A percentile compares a stretch with the other conserved stretches of the same genome.
phyloP scores from a whole-genome alignment of 2,888 invertebrate genomes.

The Auanema sp. region DNA sequence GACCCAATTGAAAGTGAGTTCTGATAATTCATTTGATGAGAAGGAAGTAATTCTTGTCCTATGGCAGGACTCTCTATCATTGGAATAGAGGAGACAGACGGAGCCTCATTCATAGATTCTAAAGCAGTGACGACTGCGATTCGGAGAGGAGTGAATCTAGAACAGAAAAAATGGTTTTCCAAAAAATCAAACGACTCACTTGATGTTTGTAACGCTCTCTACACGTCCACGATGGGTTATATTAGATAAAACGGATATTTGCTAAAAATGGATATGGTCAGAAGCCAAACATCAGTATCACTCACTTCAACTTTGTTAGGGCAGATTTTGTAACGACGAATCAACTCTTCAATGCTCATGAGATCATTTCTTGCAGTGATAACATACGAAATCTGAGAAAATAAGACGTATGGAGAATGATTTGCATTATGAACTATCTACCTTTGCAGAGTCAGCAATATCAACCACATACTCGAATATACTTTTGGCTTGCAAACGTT shows the following conservation, averaged over 20 bases:
- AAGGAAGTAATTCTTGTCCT: no score
- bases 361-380: conserved; percentile 12
- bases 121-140: conserved; percentile 54
- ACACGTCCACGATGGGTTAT: conserved; percentile 39
- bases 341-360: conserved; percentile 11
- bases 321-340: conserved; percentile 14
- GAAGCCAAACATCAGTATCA: no score
- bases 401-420: not conserved
- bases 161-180: conserved; percentile 1
- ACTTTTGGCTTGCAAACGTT: conserved; percentile 60
- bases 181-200: conserved; percentile 12
- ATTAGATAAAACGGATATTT: conserved; percentile 25
- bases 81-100: not conserved
- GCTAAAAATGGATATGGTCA: not conserved
- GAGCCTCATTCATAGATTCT: conserved; percentile 12
- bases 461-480: conserved; percentile 59
- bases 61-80: not conserved
- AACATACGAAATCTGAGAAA: conserved; percentile 17
- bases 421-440: conserved; percentile 12
- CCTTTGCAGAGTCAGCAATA: conserved; percentile 59
- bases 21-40: no score
- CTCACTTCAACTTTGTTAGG: conserved; percentile 15
- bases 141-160: conserved; percentile 56
- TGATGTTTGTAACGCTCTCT: conserved; percentile 28
- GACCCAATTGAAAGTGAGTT: not conserved